Evolutionary conservation across 2,888 invertebrate species (phyloP).

Genomic region (Baronia brevicornis): DNA sequence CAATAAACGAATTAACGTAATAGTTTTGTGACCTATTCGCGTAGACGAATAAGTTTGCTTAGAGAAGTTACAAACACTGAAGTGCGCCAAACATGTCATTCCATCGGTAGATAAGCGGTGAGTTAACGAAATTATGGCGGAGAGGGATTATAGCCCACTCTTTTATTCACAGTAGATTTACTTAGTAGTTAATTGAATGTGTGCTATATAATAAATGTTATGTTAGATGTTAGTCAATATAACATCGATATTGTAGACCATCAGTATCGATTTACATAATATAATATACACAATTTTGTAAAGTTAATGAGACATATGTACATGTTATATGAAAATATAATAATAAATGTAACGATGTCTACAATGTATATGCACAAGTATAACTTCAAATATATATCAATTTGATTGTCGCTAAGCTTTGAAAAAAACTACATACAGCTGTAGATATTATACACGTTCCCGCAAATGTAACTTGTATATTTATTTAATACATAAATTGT

Average conservation of each 20-base stretch:
- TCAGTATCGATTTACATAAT: slow-evolving; percentile 20
- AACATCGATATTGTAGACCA: slow-evolving; percentile 33
- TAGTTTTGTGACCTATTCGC: no score
- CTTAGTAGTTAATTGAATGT: slow-evolving; percentile 60
- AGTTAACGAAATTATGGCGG: slow-evolving; percentile 74
- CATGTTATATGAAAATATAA: no score
- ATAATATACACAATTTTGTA: no score
- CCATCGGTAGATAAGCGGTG: slow-evolving; percentile 72
- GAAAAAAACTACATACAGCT: slow-evolving; percentile 30
- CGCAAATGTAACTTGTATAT: slow-evolving; percentile 32
- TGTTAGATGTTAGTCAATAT: slow-evolving; percentile 53
- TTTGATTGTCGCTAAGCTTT: slow-evolving; percentile 47
- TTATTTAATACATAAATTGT: slow-evolving; percentile 36
- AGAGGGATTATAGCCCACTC: slow-evolving; percentile 74
- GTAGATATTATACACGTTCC: slow-evolving; percentile 59
- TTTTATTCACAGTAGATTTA: slow-evolving; percentile 40
- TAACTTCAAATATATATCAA: slow-evolving; percentile 29
- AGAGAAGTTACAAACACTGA: slow-evolving; percentile 43
- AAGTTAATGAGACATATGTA: no score
- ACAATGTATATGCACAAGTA: slow-evolving; percentile 19
- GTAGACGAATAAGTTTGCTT: slow-evolving; percentile 49
- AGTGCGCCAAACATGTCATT: slow-evolving; percentile 63
- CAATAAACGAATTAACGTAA: no score
- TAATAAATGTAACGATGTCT: no score
- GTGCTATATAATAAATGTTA: slow-evolving; percentile 66